Conservation (phyloP, 2,113 vertebrate genomes). For the Phalacrocorax pelagicus region DNA sequence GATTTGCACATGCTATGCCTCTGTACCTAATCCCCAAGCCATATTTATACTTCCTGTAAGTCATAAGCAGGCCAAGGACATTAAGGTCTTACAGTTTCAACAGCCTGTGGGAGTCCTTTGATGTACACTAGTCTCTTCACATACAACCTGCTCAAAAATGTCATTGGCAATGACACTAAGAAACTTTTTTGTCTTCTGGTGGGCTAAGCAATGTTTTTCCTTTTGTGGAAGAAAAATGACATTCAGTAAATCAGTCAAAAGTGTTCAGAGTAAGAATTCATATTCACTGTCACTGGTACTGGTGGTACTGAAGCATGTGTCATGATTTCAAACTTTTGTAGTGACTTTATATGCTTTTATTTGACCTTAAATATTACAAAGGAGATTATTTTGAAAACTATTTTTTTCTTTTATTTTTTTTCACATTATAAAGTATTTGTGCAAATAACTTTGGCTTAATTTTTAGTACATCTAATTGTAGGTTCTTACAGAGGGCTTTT, state of each 20-base stretch:
- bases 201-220: neutral
- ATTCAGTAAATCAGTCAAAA: neutral
- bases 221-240: neutral
- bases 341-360: neutral
- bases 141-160: slow-evolving; percentile 49
- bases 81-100: slow-evolving; percentile 54
- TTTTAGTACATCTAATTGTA: neutral
- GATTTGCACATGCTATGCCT: slow-evolving; percentile 48
- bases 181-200: slow-evolving; percentile 32
- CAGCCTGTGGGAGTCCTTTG: slow-evolving; percentile 24
- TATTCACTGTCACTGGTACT: neutral
- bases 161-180: neutral
- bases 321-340: neutral
- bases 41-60: slow-evolving; percentile 54
- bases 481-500: neutral
- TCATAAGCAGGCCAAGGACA: slow-evolving; percentile 66
- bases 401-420: neutral
- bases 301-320: neutral
- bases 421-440: neutral
- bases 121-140: slow-evolving; percentile 12
- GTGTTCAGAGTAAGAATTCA: neutral
- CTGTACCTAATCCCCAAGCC: slow-evolving; percentile 50
- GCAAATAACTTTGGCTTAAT: neutral
- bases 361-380: neutral
- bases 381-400: neutral